These are phyloP conservation scores for Aurelia aurita DNA, from an alignment of 30 jellyfish, hydroid and myxozoan genomes.

Conservation along the genomic window DNA sequence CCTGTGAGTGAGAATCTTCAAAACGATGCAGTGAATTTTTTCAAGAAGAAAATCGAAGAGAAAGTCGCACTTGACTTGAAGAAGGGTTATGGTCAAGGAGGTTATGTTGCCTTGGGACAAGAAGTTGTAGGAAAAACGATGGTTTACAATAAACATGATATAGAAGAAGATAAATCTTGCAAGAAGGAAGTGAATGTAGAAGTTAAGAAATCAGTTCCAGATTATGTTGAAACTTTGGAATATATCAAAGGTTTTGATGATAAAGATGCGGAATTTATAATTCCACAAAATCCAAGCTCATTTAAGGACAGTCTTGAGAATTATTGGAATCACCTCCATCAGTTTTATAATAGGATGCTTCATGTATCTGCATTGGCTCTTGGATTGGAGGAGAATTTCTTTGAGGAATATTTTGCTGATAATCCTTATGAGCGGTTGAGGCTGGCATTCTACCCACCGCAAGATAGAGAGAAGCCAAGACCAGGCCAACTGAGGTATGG, in stretches of 20 bases:
- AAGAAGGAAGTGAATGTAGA: neutral
- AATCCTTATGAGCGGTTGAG: constrained; percentile 64
- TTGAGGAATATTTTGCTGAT: constrained; percentile 39
- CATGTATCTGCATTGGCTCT: constrained; percentile 61
- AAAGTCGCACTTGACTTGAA: constrained; percentile 15
- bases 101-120: constrained; percentile 55
- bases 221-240: constrained; percentile 64
- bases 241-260: constrained; percentile 55
- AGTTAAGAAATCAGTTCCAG: constrained; percentile 24
- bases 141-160: constrained; percentile 51
- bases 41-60: constrained; percentile 11
- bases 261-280: neutral
- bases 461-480: constrained; percentile 31
- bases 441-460: constrained; percentile 68
- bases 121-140: constrained; percentile 65
- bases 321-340: constrained; percentile 44
- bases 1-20: constrained; percentile 39
- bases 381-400: constrained; percentile 38
- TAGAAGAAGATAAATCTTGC: neutral
- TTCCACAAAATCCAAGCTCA: constrained; percentile 51
- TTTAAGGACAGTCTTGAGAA: constrained; percentile 15
- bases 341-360: constrained; percentile 46
- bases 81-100: constrained; percentile 69
- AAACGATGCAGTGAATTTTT: constrained; percentile 40
- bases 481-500: constrained; percentile 66